These are phyloP conservation scores for Rallus limicola DNA, from an alignment of 2,113 vertebrate genomes.

Conservation along the genomic window DNA sequence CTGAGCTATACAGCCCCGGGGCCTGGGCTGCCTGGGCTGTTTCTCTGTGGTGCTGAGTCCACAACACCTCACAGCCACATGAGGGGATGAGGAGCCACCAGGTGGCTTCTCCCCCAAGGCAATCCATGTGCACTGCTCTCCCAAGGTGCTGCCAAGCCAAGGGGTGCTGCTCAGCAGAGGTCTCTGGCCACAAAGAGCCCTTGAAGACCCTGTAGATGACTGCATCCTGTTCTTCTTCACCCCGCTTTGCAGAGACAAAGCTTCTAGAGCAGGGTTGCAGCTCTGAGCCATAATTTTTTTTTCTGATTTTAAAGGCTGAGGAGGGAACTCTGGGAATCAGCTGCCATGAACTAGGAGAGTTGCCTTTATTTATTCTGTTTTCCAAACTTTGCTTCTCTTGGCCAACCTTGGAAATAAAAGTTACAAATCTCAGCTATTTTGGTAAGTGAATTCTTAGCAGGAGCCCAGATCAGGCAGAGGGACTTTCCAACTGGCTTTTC, in stretches of 20 bases:
- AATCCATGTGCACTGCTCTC: not conserved
- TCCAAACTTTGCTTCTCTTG: not conserved
- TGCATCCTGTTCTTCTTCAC: not conserved
- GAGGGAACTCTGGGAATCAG: not conserved
- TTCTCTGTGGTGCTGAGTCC: not conserved
- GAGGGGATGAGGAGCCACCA: rapidly evolving
- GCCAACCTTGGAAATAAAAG: not conserved
- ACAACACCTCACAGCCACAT: rapidly evolving
- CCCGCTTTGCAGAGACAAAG: not conserved
- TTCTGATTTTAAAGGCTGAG: not conserved
- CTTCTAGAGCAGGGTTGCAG: not conserved
- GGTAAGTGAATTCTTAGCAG: not conserved
- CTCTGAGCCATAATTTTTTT: not conserved
- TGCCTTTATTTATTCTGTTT: slow-evolving; percentile 6
- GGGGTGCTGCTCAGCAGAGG: not conserved
- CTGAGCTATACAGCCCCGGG: no score
- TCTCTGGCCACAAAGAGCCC: not conserved
- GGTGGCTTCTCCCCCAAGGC: not conserved
- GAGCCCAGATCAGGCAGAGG: not conserved
- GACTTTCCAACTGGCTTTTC: not conserved
- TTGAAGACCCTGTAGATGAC: not conserved
- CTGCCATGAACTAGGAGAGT: not conserved
- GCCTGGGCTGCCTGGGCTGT: not conserved
- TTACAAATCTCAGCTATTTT: not conserved
- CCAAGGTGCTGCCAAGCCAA: not conserved